Conservation (phyloP, 2,113 vertebrate genomes). For the Patagioenas fasciata region DNA sequence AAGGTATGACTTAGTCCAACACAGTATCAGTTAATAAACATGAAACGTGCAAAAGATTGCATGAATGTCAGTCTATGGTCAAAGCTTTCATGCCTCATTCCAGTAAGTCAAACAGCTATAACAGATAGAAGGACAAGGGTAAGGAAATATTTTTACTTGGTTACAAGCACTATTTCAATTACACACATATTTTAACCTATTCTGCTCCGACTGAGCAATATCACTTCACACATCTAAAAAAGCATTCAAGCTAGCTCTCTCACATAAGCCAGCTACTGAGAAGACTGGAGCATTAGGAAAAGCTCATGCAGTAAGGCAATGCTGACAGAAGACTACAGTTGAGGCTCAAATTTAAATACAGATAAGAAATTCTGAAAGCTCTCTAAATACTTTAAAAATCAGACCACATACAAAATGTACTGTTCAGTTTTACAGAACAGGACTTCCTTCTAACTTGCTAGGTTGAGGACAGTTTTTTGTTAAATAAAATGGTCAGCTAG, state of each 20-base stretch:
- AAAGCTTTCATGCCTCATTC: slow-evolving; percentile 77
- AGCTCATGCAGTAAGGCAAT: slow-evolving; percentile 75
- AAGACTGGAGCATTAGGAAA: slow-evolving; percentile 42
- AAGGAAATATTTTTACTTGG: background rate
- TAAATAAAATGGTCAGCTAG: slow-evolving; percentile 62
- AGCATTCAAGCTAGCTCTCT: slow-evolving; percentile 50
- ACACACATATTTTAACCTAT: slow-evolving; percentile 3
- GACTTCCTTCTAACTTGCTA: background rate
- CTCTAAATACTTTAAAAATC: background rate
- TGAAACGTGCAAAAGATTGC: slow-evolving; percentile 35
- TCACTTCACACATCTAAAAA: slow-evolving; percentile 37
- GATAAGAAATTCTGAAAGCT: background rate
- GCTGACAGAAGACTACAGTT: background rate
- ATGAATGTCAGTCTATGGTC: slow-evolving; percentile 55
- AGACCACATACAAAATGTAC: background rate
- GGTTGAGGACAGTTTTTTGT: slow-evolving; percentile 34
- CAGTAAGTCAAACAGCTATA: slow-evolving; percentile 67
- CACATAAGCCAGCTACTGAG: slow-evolving; percentile 32
- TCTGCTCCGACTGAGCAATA: slow-evolving; percentile 15
- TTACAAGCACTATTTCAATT: slow-evolving; percentile 36
- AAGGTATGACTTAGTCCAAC: slow-evolving; percentile 33
- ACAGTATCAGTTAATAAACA: background rate
- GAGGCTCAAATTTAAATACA: background rate
- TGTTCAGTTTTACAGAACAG: background rate
- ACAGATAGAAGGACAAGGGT: slow-evolving; percentile 23